Conservation (phyloP, 2,797 vertebrate genomes). For the Lemur catta region DNA sequence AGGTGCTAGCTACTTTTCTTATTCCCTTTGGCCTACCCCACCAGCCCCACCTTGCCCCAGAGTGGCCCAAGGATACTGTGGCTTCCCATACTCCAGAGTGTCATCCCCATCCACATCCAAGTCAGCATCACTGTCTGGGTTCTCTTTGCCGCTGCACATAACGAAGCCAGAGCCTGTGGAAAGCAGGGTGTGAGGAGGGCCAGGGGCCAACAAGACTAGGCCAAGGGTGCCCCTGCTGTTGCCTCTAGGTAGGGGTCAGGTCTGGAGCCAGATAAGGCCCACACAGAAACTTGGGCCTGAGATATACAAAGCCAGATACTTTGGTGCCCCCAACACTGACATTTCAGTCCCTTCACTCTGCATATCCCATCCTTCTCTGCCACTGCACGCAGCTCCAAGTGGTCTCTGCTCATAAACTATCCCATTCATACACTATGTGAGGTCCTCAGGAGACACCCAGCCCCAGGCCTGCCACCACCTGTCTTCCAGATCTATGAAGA, state of each 20-base stretch:
- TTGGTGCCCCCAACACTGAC: not conserved
- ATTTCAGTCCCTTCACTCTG: not conserved
- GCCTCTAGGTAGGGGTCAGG: not conserved
- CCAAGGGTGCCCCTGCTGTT: not conserved
- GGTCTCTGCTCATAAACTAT: slow-evolving; percentile 17
- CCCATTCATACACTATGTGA: not conserved
- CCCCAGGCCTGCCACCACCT: not conserved
- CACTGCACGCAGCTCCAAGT: not conserved
- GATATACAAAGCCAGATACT: not conserved
- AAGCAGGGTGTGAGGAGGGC: slow-evolving; percentile 22
- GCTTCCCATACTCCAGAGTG: slow-evolving; percentile 98
- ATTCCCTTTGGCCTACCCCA: not conserved
- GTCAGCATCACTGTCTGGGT: slow-evolving; percentile 97
- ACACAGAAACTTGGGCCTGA: not conserved
- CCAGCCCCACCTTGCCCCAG: not conserved
- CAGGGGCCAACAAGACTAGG: not conserved
- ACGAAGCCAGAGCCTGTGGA: slow-evolving; percentile 95
- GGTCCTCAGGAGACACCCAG: not conserved
- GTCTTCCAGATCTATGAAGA: slow-evolving; percentile 38
- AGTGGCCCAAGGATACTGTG: slow-evolving; percentile 93
- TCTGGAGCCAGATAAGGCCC: not conserved
- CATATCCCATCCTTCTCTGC: not conserved
- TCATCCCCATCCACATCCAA: slow-evolving; percentile 98
- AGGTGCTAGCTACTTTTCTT: not conserved
- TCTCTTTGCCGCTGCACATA: slow-evolving; percentile 97